Evolutionary conservation across 2,888 invertebrate species (phyloP).

Genomic region (Arctia plantaginis): DNA sequence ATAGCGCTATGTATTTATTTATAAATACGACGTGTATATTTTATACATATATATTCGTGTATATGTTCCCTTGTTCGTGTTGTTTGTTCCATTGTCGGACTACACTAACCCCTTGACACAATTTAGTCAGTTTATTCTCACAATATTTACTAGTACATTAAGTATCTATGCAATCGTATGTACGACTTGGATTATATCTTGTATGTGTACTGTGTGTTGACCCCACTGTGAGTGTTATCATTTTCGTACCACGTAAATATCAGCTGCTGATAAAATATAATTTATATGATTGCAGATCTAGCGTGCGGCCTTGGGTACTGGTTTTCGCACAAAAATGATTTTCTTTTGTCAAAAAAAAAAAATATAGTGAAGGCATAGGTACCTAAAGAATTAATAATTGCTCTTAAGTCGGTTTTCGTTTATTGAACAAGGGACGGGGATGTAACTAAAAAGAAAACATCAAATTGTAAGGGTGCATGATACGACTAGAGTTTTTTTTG

Average conservation of each 20-base stretch:
- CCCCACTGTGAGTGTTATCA: conserved; percentile 3
- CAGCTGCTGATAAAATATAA: not conserved
- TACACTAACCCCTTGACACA: conserved; percentile 11
- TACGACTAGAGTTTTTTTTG: too few species aligned
- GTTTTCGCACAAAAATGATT: not conserved
- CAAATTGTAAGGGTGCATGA: too few species aligned
- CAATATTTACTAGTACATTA: conserved; percentile 5
- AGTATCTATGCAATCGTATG: conserved; percentile 12
- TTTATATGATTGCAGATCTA: not conserved
- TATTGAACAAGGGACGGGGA: not conserved
- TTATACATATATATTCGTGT: not conserved
- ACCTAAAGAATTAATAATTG: not conserved
- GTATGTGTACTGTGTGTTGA: not conserved
- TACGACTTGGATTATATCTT: not conserved
- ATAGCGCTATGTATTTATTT: too few species aligned
- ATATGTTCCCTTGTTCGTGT: too few species aligned
- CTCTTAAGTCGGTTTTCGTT: not conserved
- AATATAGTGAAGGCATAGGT: not conserved
- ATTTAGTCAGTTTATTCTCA: conserved; percentile 4
- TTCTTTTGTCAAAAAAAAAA: not conserved
- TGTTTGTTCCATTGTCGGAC: not conserved
- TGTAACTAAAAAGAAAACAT: not conserved
- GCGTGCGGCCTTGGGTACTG: not conserved
- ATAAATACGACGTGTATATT: not conserved
- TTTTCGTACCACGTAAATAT: not conserved